Evolutionary conservation across 2,888 invertebrate genomes (phyloP), one percentile per base, ranked within the genome.

Genomic region (Lithosia quadra): DNA sequence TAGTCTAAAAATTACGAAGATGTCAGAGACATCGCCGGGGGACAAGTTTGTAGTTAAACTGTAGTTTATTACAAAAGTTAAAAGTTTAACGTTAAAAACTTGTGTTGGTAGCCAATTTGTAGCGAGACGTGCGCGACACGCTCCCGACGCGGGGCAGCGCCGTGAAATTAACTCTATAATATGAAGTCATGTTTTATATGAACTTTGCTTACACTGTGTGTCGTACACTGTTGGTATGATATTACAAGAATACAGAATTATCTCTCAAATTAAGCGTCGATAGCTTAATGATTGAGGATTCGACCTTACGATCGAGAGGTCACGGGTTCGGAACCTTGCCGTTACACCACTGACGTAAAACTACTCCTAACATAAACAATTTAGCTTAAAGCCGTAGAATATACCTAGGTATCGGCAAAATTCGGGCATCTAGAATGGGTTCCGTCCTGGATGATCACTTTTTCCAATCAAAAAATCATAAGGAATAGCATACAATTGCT

Each of bases 51-150:
- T 24, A 24, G 24, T 56, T 24, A 56, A 24, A 56, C 22, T 56
- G 24, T 53, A 63, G 36, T 36, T 43, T 56, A 63, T 56, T 56
- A 63, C 55, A 56, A 63, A 63, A 63, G 13, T 63, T 63, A 13
- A 39, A 33, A 34, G 55, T 63, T 21, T 34, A 33, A 18, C 62
- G 62, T 62, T 53, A n/a, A 62, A 62, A 62, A 21, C 21, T 63
- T 49, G 21, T 28, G 34, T 34, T 63, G 18, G 53, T 62, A 49
- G 53, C 24, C 24, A 63, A 53, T 63, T 63, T 28, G 49, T 49
- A n/a, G 53, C 21, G 34, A 53, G 62, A 62, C 43, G 43, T 28
- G 28, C 18, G 33, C 28, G 56, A 22, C 22, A 22, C 22, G 22
- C 22, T 24, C 24, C 5, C 56, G 56, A 56, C 24, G 56, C 24